Evolutionary conservation across 2,113 vertebrate species (phyloP), one percentile per base, ranked within the genome.

Genomic region (Brachyhypopomus gauderio): DNA sequence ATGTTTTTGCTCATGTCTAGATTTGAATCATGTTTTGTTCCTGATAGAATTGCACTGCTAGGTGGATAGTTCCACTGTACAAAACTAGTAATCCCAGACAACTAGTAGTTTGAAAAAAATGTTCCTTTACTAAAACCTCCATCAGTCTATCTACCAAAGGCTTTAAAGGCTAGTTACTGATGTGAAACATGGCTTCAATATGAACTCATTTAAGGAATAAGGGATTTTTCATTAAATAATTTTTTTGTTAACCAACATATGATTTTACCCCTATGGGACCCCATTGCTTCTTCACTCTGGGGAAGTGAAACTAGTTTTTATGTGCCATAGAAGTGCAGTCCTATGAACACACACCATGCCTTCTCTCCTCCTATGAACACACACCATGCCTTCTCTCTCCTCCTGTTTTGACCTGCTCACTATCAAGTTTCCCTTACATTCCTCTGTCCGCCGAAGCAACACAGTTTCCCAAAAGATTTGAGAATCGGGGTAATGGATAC

Each of bases 341-440:
- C 25, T 38, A 56, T 38, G 72, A 22, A 45, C 58, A 8, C 72
- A 52, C 0, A 14, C 30, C 60, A 17, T 63, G 52, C 30, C 30
- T 36, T 58, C 12, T 52, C 66, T 80, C 70, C 45, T 78, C 79
- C 71, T 63, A 56, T 22, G 72, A 22, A 45, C 58, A 8, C 72
- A 34, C 0, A 14, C 30, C 48, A 23, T 63, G 52, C 30, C 30
- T 36, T 45, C 12, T 52, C 7, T 38, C 66, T 80, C 70, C 45
- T 78, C 79, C 71, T 63, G 38, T 66, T 75, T 16, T 56, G 78
- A 67, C 72, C 22, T 34, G n/a, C 8, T 48, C 6, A 38, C 14
- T 74, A 64, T 85, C 59, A 63, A 36, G 71, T 75, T 76, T 41
- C 64, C 20, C 48, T 34, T 34, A 23, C 76, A 20, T 74, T 70